Conservation (phyloP, 1,140 invertebrate genomes). For the Temnothorax nylanderi region DNA sequence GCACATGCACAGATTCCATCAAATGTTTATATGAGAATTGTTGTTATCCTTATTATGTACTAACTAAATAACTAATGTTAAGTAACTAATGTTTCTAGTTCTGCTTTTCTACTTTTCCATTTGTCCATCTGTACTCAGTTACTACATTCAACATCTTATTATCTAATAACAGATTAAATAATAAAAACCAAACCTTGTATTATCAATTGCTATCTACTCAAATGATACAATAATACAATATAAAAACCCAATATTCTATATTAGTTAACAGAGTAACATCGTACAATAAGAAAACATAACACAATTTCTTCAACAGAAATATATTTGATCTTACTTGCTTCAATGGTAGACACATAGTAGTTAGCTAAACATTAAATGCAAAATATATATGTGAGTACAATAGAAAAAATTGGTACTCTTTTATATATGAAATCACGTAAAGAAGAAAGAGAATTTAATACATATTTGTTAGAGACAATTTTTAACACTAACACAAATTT, state of each 20-base stretch:
- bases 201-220: constrained; percentile 57
- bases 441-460: constrained; percentile 43
- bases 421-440: constrained; percentile 20
- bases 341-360: constrained; percentile 74
- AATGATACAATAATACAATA: constrained; percentile 38
- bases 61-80: constrained; percentile 16
- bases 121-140: constrained; percentile 50
- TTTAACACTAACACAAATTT: constrained; percentile 11
- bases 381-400: constrained; percentile 65
- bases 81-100: constrained; percentile 15
- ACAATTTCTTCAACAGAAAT: constrained; percentile 66
- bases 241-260: constrained; percentile 46
- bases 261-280: constrained; percentile 54
- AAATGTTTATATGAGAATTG: constrained; percentile 68
- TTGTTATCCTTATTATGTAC: constrained; percentile 14
- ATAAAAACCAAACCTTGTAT: constrained; percentile 57
- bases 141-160: constrained; percentile 64
- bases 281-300: constrained; percentile 47
- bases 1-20: constrained; percentile 67
- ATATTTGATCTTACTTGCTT: constrained; percentile 73
- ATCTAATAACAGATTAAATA: constrained; percentile 64
- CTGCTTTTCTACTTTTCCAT: constrained; percentile 43
- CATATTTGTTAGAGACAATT: background rate
- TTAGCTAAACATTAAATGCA: constrained; percentile 76
- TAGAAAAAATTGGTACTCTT: constrained; percentile 45